Base-by-base conservation (phyloP, 2,888 invertebrate species). In the Aquatica leii region DNA sequence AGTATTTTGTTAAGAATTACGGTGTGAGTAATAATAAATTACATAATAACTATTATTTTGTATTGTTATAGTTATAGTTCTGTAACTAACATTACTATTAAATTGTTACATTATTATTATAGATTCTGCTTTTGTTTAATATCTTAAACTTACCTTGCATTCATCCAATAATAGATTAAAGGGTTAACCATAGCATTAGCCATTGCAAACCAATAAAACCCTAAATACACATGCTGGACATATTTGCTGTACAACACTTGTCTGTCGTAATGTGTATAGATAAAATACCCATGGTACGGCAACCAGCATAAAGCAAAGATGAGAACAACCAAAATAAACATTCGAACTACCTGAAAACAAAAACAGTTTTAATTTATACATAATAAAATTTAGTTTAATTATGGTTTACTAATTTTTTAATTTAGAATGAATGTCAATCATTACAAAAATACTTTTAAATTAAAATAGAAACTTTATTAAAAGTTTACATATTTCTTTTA, bases 151-250 rank as follows among this genome's bases (percentile, higher is more conserved):
- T 81, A 91, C 91, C 91, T 89, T 71, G 92, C 90, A 80, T 95
- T 95, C 95, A 95, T 95, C 91, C 94, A 94, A 78, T 94, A 95
- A 80, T 95, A 95, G 52, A 95, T 93, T 59, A 95, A 87, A 0
- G 95, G 95, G 82, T 95, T 95, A 60, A 95, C 94, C 93, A 94
- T 94, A 0, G 94, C 91, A 76, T 95, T 94, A 9, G 94, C 92
- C 95, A 95, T 95, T 1, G 95, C 95, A 61, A 95, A 84, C 92
- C 93, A 94, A 76, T 94, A 94, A 82, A 95, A 94, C 18, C 90
- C 89, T 53, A 95, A 84, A 80, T 93, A 95, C 68, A 95, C 86
- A 73, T 94, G 94, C 75, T 93, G 94, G 0, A 92, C 90, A 76
- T 92, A 92, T 73, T 87, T 87, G 78, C 85, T 86, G 73, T 87